Evolutionary conservation across 2,113 vertebrate species (phyloP).

Genomic region (Ancistrus triradiatus): DNA sequence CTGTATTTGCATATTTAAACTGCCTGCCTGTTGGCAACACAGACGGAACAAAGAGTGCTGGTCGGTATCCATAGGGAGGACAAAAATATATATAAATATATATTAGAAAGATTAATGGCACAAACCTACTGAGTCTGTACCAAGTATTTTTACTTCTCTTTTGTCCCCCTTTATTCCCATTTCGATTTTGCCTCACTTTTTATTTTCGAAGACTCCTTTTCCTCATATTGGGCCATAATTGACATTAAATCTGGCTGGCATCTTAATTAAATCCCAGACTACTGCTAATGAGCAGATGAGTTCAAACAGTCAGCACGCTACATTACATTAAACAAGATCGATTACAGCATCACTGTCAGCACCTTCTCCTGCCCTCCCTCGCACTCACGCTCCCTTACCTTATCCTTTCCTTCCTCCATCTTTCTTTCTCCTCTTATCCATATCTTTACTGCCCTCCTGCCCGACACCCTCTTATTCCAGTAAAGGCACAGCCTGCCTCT

Average conservation of each 20-base stretch:
- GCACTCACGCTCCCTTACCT: not conserved
- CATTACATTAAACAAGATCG: constrained; percentile 61
- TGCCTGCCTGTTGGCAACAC: too few species aligned
- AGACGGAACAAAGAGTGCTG: too few species aligned
- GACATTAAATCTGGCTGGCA: constrained; percentile 57
- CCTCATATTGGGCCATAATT: constrained; percentile 47
- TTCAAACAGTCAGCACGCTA: constrained; percentile 63
- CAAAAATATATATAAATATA: not conserved
- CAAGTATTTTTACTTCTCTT: not conserved
- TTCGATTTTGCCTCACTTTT: not conserved
- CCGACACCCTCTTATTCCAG: constrained; percentile 49
- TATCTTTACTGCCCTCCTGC: not conserved
- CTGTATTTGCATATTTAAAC: too few species aligned
- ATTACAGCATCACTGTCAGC: constrained; percentile 57
- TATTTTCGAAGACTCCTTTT: constrained; percentile 8
- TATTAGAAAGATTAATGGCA: not conserved
- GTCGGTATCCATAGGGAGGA: too few species aligned
- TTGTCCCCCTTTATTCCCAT: not conserved
- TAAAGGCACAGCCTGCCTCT: constrained; percentile 57
- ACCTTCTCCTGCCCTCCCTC: not conserved
- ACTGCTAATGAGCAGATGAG: constrained; percentile 60
- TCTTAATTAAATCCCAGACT: constrained; percentile 67
- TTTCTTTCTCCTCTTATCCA: not conserved
- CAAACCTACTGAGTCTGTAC: not conserved
- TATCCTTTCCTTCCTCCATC: constrained; percentile 4